These are phyloP conservation scores for Zaprionus ornatus DNA, from an alignment of 1,140 invertebrate genomes.

Conservation along the genomic window DNA sequence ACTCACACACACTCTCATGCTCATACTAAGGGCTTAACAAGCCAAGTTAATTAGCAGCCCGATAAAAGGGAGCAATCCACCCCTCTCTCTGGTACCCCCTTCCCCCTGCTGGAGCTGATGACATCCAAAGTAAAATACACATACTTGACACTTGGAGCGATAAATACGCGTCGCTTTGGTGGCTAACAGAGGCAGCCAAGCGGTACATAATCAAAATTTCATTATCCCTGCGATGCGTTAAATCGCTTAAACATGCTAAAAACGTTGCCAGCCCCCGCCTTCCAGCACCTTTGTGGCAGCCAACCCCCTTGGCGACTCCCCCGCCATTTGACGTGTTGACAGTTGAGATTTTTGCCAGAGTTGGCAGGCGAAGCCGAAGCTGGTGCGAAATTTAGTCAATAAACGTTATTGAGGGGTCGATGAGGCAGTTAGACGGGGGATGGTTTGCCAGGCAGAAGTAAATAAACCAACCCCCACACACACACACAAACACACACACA, in stretches of 20 bases:
- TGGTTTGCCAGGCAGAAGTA: conserved; percentile 63
- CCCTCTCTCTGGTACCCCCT: not conserved
- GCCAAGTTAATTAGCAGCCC: conserved; percentile 45
- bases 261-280: conserved; percentile 29
- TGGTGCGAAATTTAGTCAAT: conserved; percentile 80
- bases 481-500: conserved; percentile 40
- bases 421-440: conserved; percentile 42
- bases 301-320: conserved; percentile 9
- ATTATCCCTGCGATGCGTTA: conserved; percentile 82
- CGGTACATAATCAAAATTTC: conserved; percentile 79
- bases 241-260: conserved; percentile 80
- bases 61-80: conserved; percentile 4
- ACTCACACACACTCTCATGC: not conserved
- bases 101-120: conserved; percentile 12
- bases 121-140: conserved; percentile 32
- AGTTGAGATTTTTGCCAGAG: conserved; percentile 58
- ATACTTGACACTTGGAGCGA: conserved; percentile 56
- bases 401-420: conserved; percentile 67
- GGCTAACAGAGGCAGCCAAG: conserved; percentile 61
- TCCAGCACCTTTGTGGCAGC: not conserved
- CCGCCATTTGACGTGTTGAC: conserved; percentile 74
- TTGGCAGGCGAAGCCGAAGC: conserved; percentile 56
- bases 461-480: conserved; percentile 77
- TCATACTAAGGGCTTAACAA: conserved; percentile 33
- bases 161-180: conserved; percentile 46